Evolutionary conservation across 2,113 vertebrate species (phyloP).

Genomic region (Oncorhynchus clarkii): DNA sequence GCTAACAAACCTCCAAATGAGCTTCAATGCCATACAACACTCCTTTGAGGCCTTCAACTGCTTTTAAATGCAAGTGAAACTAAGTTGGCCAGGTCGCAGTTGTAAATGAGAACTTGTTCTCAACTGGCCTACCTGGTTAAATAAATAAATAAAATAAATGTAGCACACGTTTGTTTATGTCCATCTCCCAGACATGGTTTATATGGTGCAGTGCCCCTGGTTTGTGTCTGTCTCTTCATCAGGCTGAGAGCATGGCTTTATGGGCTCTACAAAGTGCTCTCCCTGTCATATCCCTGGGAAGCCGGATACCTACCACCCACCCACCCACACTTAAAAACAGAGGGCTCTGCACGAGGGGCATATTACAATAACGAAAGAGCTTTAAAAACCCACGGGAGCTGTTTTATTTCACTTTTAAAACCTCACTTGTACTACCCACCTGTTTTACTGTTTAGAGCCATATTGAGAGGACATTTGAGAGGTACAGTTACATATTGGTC

Average conservation of each 20-base stretch:
- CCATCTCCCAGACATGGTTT: background rate
- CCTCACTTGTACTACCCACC: background rate
- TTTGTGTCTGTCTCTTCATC: constrained; percentile 30
- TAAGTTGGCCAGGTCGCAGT: no score
- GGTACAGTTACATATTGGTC: no score
- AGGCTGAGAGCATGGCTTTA: constrained; percentile 49
- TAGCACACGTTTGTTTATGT: background rate
- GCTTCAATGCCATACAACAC: no score
- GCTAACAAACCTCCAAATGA: no score
- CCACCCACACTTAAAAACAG: background rate
- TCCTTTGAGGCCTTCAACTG: no score
- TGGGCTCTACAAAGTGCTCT: constrained; percentile 35
- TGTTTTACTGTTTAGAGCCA: background rate
- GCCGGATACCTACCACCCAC: background rate
- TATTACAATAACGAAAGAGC: constrained; percentile 41
- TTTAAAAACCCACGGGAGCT: constrained; percentile 48
- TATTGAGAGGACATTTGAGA: background rate
- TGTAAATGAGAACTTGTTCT: no score
- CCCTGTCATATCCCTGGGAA: constrained; percentile 7
- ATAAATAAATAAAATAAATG: no score
- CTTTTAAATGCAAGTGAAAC: no score
- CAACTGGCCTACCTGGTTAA: no score
- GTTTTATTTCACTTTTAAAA: background rate
- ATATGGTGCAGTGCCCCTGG: background rate
- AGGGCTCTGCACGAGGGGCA: background rate